phyloP scores from a whole-genome alignment of 1,140 invertebrate genomes.

The Orius laevigatus region DNA sequence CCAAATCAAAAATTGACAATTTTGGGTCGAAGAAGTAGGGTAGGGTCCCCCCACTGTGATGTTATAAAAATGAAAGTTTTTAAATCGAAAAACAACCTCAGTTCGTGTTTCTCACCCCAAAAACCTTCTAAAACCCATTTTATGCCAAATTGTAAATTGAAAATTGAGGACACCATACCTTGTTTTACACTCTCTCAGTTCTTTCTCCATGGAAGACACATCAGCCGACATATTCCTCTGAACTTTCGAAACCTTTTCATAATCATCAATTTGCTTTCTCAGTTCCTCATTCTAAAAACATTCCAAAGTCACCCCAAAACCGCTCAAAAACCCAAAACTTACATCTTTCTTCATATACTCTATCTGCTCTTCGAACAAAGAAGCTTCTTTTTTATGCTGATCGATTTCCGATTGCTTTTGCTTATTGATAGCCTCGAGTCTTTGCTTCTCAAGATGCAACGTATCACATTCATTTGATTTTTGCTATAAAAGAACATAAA shows the following conservation, averaged over 20 bases:
- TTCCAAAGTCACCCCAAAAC: constrained; percentile 5
- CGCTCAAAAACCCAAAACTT: constrained; percentile 15
- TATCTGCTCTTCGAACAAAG: constrained; percentile 50
- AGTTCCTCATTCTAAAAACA: constrained; percentile 56
- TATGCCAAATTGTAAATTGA: no score
- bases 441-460: constrained; percentile 36
- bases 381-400: constrained; percentile 50
- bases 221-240: constrained; percentile 61
- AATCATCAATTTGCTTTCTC: constrained; percentile 64
- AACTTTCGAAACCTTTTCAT: constrained; percentile 65
- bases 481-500: constrained; percentile 33
- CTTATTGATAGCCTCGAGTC: constrained; percentile 48
- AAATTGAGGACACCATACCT: no score
- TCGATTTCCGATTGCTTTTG: constrained; percentile 60
- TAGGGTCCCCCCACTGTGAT: no score
- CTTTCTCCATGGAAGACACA: constrained; percentile 51
- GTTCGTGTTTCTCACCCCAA: no score
- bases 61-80: no score
- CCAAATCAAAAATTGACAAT: no score
- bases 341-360: constrained; percentile 46
- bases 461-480: constrained; percentile 35
- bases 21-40: no score
- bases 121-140: no score
- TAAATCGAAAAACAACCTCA: no score
- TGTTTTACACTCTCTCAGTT: constrained; percentile 50